Evolutionary conservation across 2,113 vertebrate genomes (phyloP).

Genomic region (Sisor rabdophorus): DNA sequence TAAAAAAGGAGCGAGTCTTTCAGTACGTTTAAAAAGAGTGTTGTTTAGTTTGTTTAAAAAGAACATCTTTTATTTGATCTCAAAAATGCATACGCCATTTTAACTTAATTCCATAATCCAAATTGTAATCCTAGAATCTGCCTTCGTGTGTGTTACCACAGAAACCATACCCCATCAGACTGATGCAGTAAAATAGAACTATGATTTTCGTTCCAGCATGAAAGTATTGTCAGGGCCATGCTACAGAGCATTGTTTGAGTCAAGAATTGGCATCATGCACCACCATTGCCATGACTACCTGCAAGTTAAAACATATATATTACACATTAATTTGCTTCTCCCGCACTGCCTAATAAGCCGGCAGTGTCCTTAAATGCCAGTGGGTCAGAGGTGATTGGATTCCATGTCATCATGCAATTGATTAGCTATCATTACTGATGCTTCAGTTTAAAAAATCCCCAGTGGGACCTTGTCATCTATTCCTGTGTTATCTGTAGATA

Average conservation of each 20-base stretch:
- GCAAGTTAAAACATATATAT: constrained; percentile 4
- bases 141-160: not conserved
- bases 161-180: not conserved
- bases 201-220: not conserved
- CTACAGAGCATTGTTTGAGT: not conserved
- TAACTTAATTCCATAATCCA: not conserved
- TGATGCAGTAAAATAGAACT: not conserved
- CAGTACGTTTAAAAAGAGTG: no score
- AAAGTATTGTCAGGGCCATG: not conserved
- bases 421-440: constrained; percentile 16
- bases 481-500: constrained; percentile 27
- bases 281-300: constrained; percentile 31
- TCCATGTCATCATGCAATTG: not conserved
- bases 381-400: constrained; percentile 12
- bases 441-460: constrained; percentile 32
- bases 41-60: no score
- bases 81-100: not conserved
- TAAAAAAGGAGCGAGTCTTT: no score
- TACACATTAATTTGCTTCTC: not conserved
- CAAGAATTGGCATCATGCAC: not conserved
- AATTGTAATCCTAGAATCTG: not conserved
- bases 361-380: constrained; percentile 36
- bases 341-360: not conserved
- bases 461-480: constrained; percentile 25
- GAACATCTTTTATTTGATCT: not conserved